Evolutionary conservation across 2,797 vertebrate genomes (phyloP).

Genomic region (Alca torda): DNA sequence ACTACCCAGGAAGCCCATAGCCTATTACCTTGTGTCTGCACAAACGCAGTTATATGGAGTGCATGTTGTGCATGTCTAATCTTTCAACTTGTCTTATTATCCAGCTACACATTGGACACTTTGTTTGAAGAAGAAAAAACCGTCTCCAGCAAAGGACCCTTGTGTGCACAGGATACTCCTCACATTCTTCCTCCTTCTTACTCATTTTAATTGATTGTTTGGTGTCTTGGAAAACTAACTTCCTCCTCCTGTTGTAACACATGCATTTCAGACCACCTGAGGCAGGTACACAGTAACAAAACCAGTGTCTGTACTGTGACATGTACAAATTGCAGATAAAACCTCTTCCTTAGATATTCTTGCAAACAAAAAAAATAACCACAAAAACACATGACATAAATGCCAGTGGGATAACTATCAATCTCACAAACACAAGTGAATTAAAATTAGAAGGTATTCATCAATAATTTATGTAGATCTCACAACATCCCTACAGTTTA

Average conservation of each 20-base stretch:
- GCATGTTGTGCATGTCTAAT: neutral
- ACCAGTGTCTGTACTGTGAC: neutral
- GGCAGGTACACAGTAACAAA: neutral
- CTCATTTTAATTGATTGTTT: neutral
- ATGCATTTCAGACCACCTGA: neutral
- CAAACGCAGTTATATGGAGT: accelerated
- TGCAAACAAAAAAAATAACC: neutral
- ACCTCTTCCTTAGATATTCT: neutral
- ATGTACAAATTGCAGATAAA: neutral
- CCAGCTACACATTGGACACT: neutral
- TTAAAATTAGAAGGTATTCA: neutral
- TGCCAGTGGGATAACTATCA: neutral
- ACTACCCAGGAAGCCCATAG: neutral
- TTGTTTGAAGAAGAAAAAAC: neutral
- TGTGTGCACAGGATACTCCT: neutral
- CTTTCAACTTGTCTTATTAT: neutral
- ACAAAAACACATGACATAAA: neutral
- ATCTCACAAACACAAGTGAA: neutral
- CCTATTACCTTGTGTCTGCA: neutral
- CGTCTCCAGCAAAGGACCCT: neutral
- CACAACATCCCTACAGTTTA: neutral
- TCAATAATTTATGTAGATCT: neutral
- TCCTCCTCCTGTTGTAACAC: neutral
- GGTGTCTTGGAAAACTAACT: neutral
- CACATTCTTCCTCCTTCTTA: neutral